Evolutionary conservation across 2,888 invertebrate species (phyloP).

Genomic region (Aphelenchoides bicaudatus): DNA sequence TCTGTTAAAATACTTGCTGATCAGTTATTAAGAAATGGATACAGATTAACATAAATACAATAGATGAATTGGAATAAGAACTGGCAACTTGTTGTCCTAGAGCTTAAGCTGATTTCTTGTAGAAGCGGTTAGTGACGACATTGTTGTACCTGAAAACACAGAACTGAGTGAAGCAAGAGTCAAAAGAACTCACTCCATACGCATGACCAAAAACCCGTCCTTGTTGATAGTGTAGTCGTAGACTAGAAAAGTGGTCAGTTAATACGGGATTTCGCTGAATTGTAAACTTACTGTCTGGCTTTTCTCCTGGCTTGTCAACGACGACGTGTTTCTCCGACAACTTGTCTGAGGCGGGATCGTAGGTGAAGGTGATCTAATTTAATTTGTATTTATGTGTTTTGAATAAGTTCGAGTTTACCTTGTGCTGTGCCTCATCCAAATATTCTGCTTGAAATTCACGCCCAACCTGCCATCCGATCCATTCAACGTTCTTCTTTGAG

Average conservation of each 20-base stretch:
- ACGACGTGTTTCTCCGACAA: conserved; percentile 34
- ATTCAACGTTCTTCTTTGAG: conserved; percentile 54
- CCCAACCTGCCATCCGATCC: conserved; percentile 47
- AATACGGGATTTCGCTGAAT: too few species aligned
- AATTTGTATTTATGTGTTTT: conserved; percentile 15
- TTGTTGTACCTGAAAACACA: neutral
- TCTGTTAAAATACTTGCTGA: too few species aligned
- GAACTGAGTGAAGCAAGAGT: too few species aligned
- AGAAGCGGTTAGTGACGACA: conserved; percentile 9
- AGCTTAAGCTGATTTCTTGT: conserved; percentile 12
- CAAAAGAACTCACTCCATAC: too few species aligned
- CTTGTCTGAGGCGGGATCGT: conserved; percentile 24
- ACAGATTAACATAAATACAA: too few species aligned
- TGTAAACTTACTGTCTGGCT: too few species aligned
- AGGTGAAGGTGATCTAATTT: conserved; percentile 40
- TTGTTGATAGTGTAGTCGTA: conserved; percentile 43
- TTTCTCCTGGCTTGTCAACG: conserved; percentile 30
- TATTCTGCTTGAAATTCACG: conserved; percentile 53
- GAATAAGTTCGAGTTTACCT: conserved; percentile 32
- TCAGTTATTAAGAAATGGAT: too few species aligned
- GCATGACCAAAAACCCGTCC: conserved; percentile 14
- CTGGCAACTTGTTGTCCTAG: too few species aligned
- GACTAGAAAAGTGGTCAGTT: too few species aligned
- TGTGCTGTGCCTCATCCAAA: conserved; percentile 52
- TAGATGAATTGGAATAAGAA: too few species aligned